Conservation (phyloP, 2,888 invertebrate genomes). For the Julus scanicus region DNA sequence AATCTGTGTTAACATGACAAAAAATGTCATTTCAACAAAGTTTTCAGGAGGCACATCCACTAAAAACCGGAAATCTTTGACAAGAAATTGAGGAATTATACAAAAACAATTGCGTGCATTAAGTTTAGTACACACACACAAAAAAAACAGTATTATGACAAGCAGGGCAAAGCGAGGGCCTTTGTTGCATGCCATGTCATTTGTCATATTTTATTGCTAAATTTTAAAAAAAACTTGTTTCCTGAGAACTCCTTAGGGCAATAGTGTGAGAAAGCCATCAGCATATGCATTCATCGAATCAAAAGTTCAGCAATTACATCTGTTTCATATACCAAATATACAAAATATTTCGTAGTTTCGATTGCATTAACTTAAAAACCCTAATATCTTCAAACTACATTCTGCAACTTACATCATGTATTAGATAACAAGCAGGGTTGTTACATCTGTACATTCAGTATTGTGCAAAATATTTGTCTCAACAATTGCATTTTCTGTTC, state of each 20-base stretch:
- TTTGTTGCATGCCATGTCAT: neutral
- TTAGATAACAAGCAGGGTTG: no score
- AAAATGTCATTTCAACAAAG: neutral
- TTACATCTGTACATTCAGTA: no score
- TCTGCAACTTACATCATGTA: no score
- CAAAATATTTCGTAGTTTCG: no score
- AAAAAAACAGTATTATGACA: neutral
- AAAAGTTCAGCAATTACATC: neutral
- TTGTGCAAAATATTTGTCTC: no score
- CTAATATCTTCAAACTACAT: no score
- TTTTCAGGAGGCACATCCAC: neutral
- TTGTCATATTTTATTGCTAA: neutral
- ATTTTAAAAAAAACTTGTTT: neutral
- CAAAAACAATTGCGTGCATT: neutral
- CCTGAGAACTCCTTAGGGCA: neutral
- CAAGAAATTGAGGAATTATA: neutral
- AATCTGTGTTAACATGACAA: neutral
- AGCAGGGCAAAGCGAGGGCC: neutral
- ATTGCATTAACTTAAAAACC: no score
- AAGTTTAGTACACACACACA: neutral
- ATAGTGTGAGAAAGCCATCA: neutral
- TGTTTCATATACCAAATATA: neutral
- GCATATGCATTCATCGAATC: neutral
- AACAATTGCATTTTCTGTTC: no score
- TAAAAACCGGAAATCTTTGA: neutral